Conservation (phyloP, 2,113 vertebrate species). For the Taxidea taxus region DNA sequence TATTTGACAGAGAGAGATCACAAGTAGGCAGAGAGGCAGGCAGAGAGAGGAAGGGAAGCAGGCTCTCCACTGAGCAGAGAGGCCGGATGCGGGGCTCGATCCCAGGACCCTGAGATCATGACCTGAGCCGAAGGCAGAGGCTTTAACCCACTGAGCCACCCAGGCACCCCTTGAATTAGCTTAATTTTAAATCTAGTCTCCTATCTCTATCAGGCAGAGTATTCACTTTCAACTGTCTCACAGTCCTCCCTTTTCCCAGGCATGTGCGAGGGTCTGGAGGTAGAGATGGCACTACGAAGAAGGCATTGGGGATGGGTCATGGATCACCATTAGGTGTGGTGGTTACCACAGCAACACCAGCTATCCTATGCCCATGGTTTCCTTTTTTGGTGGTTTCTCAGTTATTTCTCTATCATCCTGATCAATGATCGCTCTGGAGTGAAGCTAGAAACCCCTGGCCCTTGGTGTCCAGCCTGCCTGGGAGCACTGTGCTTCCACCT, state of each 20-base stretch:
- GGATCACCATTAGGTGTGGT: not conserved
- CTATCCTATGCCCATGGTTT: rapidly evolving
- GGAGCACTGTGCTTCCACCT: rapidly evolving
- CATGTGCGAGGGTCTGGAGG: not conserved
- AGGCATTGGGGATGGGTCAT: not conserved
- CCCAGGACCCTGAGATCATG: no score
- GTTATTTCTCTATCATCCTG: not conserved
- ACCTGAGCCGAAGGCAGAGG: no score
- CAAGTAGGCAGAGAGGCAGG: no score
- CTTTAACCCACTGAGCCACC: no score
- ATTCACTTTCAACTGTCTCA: not conserved
- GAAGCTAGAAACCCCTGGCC: not conserved
- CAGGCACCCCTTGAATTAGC: no score
- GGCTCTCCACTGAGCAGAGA: no score
- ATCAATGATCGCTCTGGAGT: not conserved
- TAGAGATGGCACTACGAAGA: not conserved
- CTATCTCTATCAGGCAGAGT: not conserved
- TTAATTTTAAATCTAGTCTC: not conserved
- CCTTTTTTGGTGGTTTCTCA: not conserved
- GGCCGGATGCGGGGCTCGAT: no score
- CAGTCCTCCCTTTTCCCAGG: not conserved
- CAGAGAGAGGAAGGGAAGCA: no score
- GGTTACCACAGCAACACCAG: not conserved
- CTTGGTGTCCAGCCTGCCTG: not conserved
- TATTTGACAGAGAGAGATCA: no score